Percentiles rank a stretch among this genome's conserved stretches.
Evolutionary conservation across 2,888 invertebrate genomes (phyloP).

Genomic region (Oxystoma pomonae): DNA sequence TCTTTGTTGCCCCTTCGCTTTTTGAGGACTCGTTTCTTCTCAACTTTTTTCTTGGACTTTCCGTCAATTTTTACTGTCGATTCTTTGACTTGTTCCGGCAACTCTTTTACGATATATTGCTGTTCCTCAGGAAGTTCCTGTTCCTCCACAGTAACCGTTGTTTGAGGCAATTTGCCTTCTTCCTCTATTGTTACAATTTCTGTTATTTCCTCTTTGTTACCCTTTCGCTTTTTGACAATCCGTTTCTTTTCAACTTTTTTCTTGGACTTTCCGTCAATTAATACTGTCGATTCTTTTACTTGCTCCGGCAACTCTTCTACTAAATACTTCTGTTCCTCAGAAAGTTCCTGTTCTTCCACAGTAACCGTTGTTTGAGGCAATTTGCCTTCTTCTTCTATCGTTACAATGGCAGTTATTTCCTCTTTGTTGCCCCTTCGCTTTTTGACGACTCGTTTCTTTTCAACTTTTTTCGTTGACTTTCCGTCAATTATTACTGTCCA

Average conservation of each 20-base stretch:
- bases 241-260: conserved; percentile 35
- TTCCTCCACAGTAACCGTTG: conserved; percentile 43
- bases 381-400: conserved; percentile 43
- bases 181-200: conserved; percentile 39
- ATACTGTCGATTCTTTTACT: conserved; percentile 33
- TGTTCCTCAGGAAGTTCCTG: conserved; percentile 33
- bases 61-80: conserved; percentile 39
- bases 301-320: conserved; percentile 32
- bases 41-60: conserved; percentile 28
- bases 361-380: conserved; percentile 34
- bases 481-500: conserved; percentile 27
- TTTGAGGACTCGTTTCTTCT: conserved; percentile 33
- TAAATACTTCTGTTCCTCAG: conserved; percentile 32
- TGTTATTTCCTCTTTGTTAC: conserved; percentile 32
- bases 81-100: conserved; percentile 33
- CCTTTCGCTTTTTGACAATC: conserved; percentile 35
- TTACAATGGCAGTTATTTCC: conserved; percentile 49
- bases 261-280: conserved; percentile 42
- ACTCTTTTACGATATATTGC: conserved; percentile 28
- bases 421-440: conserved; percentile 47
- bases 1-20: conserved; percentile 41
- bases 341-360: conserved; percentile 28
- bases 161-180: conserved; percentile 42
- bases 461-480: conserved; percentile 27
- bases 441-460: conserved; percentile 49